phyloP scores from a whole-genome alignment of 2,888 invertebrate genomes.

The Cerastis leucographa region DNA sequence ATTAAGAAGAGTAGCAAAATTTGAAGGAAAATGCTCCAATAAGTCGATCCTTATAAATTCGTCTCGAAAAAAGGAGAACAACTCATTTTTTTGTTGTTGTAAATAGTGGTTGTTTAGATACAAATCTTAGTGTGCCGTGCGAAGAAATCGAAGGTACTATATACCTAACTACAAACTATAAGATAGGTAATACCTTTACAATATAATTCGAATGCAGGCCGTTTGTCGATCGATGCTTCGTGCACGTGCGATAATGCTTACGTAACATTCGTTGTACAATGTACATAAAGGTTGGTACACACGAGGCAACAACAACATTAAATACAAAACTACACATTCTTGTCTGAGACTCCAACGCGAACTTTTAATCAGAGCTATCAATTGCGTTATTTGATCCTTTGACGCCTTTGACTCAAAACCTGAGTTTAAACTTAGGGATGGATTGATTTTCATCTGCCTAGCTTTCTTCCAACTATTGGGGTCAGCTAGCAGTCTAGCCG shows the following conservation, averaged over 20 bases:
- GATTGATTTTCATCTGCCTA: not conserved
- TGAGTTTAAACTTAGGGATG: not conserved
- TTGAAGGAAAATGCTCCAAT: too few relatives aligned
- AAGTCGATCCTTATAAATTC: too few relatives aligned
- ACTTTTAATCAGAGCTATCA: not conserved
- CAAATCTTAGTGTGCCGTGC: not conserved
- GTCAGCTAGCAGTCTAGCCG: not conserved
- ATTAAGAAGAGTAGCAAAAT: too few relatives aligned
- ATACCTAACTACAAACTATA: not conserved
- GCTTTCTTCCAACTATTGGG: not conserved
- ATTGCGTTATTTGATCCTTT: not conserved
- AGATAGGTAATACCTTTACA: constrained; percentile 19
- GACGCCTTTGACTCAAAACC: not conserved
- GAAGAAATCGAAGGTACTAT: constrained; percentile 15
- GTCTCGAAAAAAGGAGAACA: too few relatives aligned
- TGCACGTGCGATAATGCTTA: constrained; percentile 58
- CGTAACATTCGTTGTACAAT: constrained; percentile 37
- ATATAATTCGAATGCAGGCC: constrained; percentile 61
- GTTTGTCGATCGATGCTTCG: constrained; percentile 45
- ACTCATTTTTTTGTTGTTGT: too few relatives aligned
- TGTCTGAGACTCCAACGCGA: not conserved
- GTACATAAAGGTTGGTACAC: constrained; percentile 31
- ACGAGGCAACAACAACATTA: constrained; percentile 23
- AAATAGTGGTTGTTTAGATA: too few relatives aligned
- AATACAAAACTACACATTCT: not conserved